Evolutionary conservation across 2,888 invertebrate genomes (phyloP), one percentile per base, ranked within the genome.

Genomic region (Villa cingulata): DNA sequence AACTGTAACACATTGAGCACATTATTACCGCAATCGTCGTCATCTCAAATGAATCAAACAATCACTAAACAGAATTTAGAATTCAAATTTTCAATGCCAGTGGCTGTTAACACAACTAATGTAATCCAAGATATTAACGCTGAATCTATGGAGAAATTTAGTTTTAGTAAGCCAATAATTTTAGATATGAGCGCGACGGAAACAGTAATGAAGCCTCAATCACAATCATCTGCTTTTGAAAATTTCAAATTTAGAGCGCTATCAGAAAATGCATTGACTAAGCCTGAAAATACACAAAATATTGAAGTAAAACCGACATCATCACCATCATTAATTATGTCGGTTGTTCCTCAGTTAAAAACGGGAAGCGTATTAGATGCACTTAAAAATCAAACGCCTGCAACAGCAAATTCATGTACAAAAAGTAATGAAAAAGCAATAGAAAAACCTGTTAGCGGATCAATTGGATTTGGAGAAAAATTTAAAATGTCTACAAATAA

Each of bases 401-500:
- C 37, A 27, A 37, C 37, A 32, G 9, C 39, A 43, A 38, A 17
- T 9, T 32, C 41, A 48, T 39, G 34, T 40, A 36, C 45, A n/a
- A 34, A 32, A 37, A 16, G 38, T 3, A 39, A 16, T 19, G 29
- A 17, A 34, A 34, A 18, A n/a, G 4, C 37, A 7, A 4, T 19
- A 27, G 20, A 3, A 27, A 17, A 9, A 17, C 36, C 39, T 12
- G 36, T 16, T 16, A 43, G 45, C 19, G 17, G 2, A n/a, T 4
- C 32, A 7, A 20, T 32, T 15, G 55, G 55, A 4, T 64, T 64
- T 45, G 65, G 62, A 2, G 62, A 65, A 45, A 62, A 65, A 56
- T 78, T 77, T 54, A 79, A 77, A 57, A 72, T 72, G 34, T 62
- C 70, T 2, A 58, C 65, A 19, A 74, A 73, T 42, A 73, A 75